Evolutionary conservation across 2,888 invertebrate genomes (phyloP), one percentile per base, ranked within the genome.

Genomic region (Exocentrus adspersus): DNA sequence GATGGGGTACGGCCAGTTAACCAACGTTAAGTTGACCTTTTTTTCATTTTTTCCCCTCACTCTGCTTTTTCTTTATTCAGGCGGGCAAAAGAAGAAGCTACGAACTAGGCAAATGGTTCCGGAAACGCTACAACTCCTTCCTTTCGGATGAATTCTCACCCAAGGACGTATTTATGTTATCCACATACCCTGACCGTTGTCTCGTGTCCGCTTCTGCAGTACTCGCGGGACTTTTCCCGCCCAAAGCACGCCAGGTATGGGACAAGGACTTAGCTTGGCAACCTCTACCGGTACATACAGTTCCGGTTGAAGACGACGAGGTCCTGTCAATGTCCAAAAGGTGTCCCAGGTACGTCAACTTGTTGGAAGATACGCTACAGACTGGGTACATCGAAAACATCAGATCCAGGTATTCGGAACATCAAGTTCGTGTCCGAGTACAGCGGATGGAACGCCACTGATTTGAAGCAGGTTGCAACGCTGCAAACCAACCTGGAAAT

Each of bases 121-220:
- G 93, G n/a, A 80, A 85, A 43, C 87, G 93, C 9, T 96, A 95
- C 81, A 79, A 82, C 43, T 83, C 88, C 72, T 86, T 91, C 57
- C 72, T 90, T 2, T 84, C 85, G 14, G 71, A 78, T 1, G 75
- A 76, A 2, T 92, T 90, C 76, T 84, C 85, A 3, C 83, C 81
- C 48, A 83, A 86, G 21, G 86, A 89, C 76, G 84, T 92, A 30
- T 84, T 84, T 74, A 82, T 91, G 1, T 84, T 86, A 53, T 92
- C 94, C 48, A 95, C 96, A 0, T 93, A 96, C 82, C 90, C 92
- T 12, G 95, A 97, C 82, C 88, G 97, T 19, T 94, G 96, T 0
- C 82, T 97, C 6, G 94, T 94, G 92, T 95, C 94, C 61, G 96
- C 94, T 0, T 87, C 90, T 77, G 86, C 90, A 1, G 90, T 93